Percentiles rank a stretch among this genome's conserved stretches.
Evolutionary conservation across 2,888 invertebrate species (phyloP).

Genomic region (Barypeithes pellucidus): DNA sequence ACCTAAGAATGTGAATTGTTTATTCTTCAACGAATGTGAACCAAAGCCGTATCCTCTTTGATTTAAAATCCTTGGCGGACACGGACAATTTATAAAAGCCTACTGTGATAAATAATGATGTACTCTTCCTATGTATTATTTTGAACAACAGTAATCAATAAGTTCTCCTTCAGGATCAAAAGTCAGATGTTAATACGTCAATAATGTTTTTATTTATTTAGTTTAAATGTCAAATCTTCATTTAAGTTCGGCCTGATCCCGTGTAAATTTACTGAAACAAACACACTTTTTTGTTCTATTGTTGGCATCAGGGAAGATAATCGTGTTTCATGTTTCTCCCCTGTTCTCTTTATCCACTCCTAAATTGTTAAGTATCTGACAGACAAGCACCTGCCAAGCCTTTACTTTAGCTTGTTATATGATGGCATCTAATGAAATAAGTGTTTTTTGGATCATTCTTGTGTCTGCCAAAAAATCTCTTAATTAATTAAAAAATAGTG

Average conservation of each 20-base stretch:
- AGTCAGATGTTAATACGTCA: background rate
- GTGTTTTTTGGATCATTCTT: background rate
- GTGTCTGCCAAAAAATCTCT: background rate
- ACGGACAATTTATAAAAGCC: too few relatives aligned
- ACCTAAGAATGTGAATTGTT: too few relatives aligned
- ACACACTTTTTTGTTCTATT: conserved; percentile 46
- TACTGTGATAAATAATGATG: too few relatives aligned
- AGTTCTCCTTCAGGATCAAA: too few relatives aligned
- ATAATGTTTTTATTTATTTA: conserved; percentile 2
- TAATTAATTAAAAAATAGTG: too few relatives aligned
- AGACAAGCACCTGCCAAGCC: conserved; percentile 50
- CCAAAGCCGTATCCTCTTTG: too few relatives aligned
- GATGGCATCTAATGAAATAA: conserved; percentile 33
- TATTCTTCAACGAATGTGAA: too few relatives aligned
- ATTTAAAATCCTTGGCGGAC: too few relatives aligned
- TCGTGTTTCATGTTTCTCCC: conserved; percentile 48
- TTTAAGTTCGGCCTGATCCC: background rate
- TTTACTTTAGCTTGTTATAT: conserved; percentile 36
- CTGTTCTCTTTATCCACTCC: conserved; percentile 45
- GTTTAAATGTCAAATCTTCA: conserved; percentile 5
- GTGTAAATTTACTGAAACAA: conserved; percentile 43
- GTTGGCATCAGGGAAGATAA: conserved; percentile 50
- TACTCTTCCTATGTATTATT: too few relatives aligned
- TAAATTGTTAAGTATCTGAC: conserved; percentile 51
- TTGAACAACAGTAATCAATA: too few relatives aligned